Evolutionary conservation across 2,113 vertebrate species (phyloP).

Genomic region (Callithrix jacchus): DNA sequence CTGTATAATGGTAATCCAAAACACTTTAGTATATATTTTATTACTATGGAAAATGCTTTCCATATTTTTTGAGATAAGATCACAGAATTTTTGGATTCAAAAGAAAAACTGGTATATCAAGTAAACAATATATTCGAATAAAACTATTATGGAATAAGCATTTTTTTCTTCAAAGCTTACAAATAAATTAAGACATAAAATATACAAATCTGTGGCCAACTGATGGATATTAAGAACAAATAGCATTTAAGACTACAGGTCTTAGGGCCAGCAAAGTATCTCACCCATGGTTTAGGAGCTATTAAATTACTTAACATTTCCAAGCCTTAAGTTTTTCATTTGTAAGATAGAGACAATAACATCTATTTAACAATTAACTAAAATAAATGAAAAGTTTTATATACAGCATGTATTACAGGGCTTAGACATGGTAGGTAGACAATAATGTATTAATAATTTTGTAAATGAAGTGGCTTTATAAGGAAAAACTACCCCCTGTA

Average conservation of each 20-base stretch:
- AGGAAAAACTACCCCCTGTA: not conserved
- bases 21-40: slow-evolving; percentile 1
- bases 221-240: not conserved
- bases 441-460: not conserved
- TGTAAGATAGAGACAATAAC: not conserved
- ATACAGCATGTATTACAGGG: not conserved
- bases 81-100: not conserved
- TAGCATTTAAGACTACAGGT: not conserved
- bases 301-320: not conserved
- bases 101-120: not conserved
- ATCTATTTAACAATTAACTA: not conserved
- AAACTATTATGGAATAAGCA: not conserved
- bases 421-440: not conserved
- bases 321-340: not conserved
- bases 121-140: not conserved
- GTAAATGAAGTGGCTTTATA: not conserved
- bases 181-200: not conserved
- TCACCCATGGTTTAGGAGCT: not conserved
- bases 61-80: slow-evolving; percentile 1
- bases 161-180: not conserved
- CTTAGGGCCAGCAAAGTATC: not conserved
- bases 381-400: not conserved
- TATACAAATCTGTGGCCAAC: not conserved
- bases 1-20: not conserved
- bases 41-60: not conserved